phyloP scores from a whole-genome alignment of 2,888 invertebrate species.

The Hymenopus coronatus region DNA sequence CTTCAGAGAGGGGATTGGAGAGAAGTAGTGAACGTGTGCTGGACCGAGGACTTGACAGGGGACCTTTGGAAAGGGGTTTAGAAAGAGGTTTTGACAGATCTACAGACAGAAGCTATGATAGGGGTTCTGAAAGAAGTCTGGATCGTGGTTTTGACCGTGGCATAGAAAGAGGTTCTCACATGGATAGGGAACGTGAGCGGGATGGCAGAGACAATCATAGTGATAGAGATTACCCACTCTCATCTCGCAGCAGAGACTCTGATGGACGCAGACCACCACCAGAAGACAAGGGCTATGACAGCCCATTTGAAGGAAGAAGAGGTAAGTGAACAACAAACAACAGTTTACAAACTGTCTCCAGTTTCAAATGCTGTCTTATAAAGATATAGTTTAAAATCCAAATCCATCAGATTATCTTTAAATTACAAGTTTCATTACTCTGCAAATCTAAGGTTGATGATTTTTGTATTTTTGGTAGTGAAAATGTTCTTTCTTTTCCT shows the following conservation, averaged over 20 bases:
- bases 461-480: no score
- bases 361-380: no score
- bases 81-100: constrained; percentile 40
- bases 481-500: no score
- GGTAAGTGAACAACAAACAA: constrained; percentile 30
- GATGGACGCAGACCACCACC: constrained; percentile 36
- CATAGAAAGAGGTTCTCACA: constrained; percentile 45
- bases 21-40: constrained; percentile 23
- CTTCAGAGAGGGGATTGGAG: constrained; percentile 11
- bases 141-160: constrained; percentile 26
- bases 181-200: constrained; percentile 51
- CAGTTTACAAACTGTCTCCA: no score
- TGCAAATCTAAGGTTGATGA: no score
- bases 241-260: constrained; percentile 45
- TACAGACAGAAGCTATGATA: constrained; percentile 42
- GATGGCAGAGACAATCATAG: constrained; percentile 45
- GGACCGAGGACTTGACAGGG: constrained; percentile 30
- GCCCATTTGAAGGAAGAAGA: constrained; percentile 49
- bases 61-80: constrained; percentile 26
- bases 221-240: constrained; percentile 49
- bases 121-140: constrained; percentile 36
- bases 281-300: constrained; percentile 44
- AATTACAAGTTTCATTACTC: no score
- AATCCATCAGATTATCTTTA: no score
- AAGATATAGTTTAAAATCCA: no score